Base-by-base conservation (phyloP, 2,797 vertebrate genomes). In the Periparus ater region DNA sequence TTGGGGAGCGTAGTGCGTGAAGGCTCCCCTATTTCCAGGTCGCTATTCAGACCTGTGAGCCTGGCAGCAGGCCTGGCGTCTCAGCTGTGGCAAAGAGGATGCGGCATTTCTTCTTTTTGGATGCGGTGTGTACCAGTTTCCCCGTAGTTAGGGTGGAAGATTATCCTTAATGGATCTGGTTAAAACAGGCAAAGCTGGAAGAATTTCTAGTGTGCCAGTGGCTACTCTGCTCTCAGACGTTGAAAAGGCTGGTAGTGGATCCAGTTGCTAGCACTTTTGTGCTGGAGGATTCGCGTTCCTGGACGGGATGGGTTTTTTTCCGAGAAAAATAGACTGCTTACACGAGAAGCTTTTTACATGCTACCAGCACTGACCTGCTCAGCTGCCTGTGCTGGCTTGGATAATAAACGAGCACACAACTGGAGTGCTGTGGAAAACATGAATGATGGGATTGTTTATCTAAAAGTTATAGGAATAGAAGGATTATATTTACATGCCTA, bases 101-200 rank as follows among this genome's bases (percentile, higher is more conserved):
- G 30, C 10, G 3, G 20, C 6, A 2, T n/a, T 18, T 19, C 6
- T 30, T 16, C 5, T 10, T 30, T 7, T 1, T 4, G 13, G 7
- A 3, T 3, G 18, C 7, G 2, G 10, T 5, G 14, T 4, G 1
- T 62, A 1, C 2, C 2, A 3, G 3, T 29, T 13, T 57, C 4
- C 6, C 8, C 2, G 0, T 6, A 48, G 44, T 2, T 42, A 58
- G 2, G 2, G 2, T 2, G 11, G 32, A 32, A 60, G 27, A 9
- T 54, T 2, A 0, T 22, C 26, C 5, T 61, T 51, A 6, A 25
- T 9, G 55, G 4, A 22, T 15, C 14, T 30, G 50, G 9, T 27
- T 60, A 26, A 63, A 66, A 7, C 17, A 13, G 55, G 30, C 13
- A 18, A 22, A 63, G 27, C 30, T n/a, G 34, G 30, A 18, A 32